Percentiles rank a stretch among this genome's conserved stretches.
These are phyloP conservation scores for Conopomorpha cramerella DNA, from an alignment of 1,140 invertebrate genomes.

Conservation along the genomic window DNA sequence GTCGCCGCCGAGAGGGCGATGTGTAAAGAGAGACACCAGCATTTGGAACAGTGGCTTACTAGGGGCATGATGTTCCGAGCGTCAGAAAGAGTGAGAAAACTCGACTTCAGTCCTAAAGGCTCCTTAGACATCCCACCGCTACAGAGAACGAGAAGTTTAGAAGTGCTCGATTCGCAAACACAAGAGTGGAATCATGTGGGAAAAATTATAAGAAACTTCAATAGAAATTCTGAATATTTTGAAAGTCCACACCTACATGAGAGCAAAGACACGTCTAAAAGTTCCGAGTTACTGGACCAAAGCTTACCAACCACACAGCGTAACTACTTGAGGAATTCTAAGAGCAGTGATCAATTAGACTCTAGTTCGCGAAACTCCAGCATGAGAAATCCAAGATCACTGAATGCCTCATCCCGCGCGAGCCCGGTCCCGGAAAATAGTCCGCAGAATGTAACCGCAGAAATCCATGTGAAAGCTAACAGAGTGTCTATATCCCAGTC, in stretches of 20 bases:
- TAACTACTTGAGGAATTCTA: conserved; percentile 37
- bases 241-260: conserved; percentile 36
- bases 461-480: conserved; percentile 50
- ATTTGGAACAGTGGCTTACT: conserved; percentile 71
- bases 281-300: conserved; percentile 41
- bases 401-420: conserved; percentile 6
- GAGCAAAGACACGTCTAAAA: conserved; percentile 43
- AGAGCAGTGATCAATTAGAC: conserved; percentile 44
- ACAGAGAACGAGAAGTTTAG: conserved; percentile 67
- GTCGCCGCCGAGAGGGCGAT: conserved; percentile 67
- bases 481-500: conserved; percentile 39
- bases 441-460: conserved; percentile 42
- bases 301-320: no score
- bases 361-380: no score
- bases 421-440: conserved; percentile 5
- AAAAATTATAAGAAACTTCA: conserved; percentile 37
- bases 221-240: conserved; percentile 34
- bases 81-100: conserved; percentile 61
- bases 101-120: conserved; percentile 60
- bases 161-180: conserved; percentile 60
- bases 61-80: conserved; percentile 63
- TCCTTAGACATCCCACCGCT: conserved; percentile 65
- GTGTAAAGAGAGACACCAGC: conserved; percentile 67
- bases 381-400: no score
- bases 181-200: conserved; percentile 48